These are phyloP conservation scores for Thalassophryne amazonica DNA, from an alignment of 2,797 vertebrate genomes.

Conservation along the genomic window DNA sequence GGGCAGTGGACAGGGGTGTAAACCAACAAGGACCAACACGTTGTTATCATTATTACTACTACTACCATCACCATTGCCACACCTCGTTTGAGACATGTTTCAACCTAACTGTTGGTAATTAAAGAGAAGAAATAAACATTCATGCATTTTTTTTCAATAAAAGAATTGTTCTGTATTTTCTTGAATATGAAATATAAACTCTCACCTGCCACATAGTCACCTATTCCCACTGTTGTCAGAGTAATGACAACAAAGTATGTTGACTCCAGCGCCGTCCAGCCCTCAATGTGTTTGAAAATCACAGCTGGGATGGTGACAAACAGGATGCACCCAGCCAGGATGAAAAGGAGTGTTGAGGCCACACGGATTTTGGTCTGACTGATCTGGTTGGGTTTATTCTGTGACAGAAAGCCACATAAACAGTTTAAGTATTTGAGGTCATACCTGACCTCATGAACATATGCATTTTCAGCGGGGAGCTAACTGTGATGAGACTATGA, in stretches of 20 bases:
- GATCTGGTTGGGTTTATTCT: constrained; percentile 89
- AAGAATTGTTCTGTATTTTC: not conserved
- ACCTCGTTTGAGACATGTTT: not conserved
- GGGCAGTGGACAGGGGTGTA: too few relatives aligned
- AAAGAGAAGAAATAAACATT: not conserved
- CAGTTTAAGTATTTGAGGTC: not conserved
- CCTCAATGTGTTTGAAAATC: constrained; percentile 92
- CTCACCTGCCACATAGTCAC: constrained; percentile 94
- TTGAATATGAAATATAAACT: not conserved
- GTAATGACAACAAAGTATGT: constrained; percentile 96
- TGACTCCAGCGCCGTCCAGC: constrained; percentile 90
- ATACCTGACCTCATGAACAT: too few relatives aligned
- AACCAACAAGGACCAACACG: too few relatives aligned
- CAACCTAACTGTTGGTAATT: not conserved
- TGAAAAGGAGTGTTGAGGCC: constrained; percentile 91
- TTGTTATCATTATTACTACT: too few relatives aligned
- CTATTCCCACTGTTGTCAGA: constrained; percentile 91
- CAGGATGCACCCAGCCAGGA: constrained; percentile 89
- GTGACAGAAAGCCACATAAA: not conserved
- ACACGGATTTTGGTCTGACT: constrained; percentile 95
- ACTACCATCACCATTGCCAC: too few relatives aligned
- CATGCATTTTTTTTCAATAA: not conserved
- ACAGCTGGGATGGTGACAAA: constrained; percentile 94
- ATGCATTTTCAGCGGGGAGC: not conserved
- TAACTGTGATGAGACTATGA: not conserved